Percentiles rank a stretch among this genome's conserved stretches.
These are phyloP conservation scores for Toxonevra muliebris DNA, from an alignment of 2,888 invertebrate species.

Conservation along the genomic window DNA sequence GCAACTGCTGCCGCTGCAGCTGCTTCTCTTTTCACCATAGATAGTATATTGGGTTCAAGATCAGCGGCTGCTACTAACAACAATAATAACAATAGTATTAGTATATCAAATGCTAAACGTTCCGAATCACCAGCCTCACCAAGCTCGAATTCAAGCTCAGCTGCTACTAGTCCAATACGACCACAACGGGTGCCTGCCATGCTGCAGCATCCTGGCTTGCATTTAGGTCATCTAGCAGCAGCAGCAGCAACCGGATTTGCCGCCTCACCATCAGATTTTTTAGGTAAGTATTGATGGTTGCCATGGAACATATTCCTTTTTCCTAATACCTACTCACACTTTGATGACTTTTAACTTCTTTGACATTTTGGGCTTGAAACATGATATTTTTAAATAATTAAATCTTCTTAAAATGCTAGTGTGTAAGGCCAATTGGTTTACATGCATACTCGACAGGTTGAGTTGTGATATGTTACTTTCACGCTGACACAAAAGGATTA, in stretches of 20 bases:
- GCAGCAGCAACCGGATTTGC: slow-evolving; percentile 72
- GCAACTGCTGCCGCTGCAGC: slow-evolving; percentile 66
- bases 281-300: slow-evolving; percentile 70
- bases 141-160: slow-evolving; percentile 68
- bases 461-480: no score
- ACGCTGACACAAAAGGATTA: no score
- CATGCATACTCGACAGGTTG: no score
- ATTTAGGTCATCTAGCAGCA: slow-evolving; percentile 72
- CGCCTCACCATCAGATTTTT: slow-evolving; percentile 79
- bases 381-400: not conserved
- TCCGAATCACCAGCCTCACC: slow-evolving; percentile 63
- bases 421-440: slow-evolving; percentile 1
- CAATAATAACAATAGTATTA: slow-evolving; percentile 34
- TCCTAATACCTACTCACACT: no score
- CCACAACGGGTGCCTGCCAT: slow-evolving; percentile 65
- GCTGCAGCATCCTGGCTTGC: slow-evolving; percentile 68
- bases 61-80: slow-evolving; percentile 20
- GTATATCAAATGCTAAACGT: slow-evolving; percentile 48
- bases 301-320: no score
- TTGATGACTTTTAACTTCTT: no score
- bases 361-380: no score
- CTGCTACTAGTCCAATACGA: slow-evolving; percentile 66
- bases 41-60: slow-evolving; percentile 77
- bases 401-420: not conserved
- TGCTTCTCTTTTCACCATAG: slow-evolving; percentile 82